Evolutionary conservation across 2,113 vertebrate species (phyloP), one percentile per base, ranked within the genome.

Genomic region (Otolemur garnettii): DNA sequence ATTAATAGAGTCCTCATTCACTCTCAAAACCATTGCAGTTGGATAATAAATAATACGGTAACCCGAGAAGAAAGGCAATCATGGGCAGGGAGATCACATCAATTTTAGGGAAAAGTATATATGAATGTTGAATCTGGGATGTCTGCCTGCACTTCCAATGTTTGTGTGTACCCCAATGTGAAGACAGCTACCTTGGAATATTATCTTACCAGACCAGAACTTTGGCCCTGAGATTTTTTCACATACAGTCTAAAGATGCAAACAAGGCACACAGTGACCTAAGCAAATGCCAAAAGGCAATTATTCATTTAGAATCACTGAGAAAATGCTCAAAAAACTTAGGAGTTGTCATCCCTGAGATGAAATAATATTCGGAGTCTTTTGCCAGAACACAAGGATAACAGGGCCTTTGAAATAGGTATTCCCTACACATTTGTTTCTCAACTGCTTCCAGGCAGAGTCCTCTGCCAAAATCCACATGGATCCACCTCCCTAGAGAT

Each of bases 281-380:
- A 93, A 95, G 60, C 35, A 90, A 90, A 94, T 24, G 10, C 6
- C 30, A 78, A 81, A 66, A 66, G 21, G 1, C 13, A 78, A 87
- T 84, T 78, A 77, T 75, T 79, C 77, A 85, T 57, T 88, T 78
- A 88, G 87, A 94, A 95, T 24, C 42, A 74, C 9, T 60, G 42
- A 14, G 38, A 81, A 26, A 33, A 6, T 19, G 68, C 38, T 81
- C 45, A 59, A 83, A 85, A 64, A 72, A 78, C 14, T 84, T 83
- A 50, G 15, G 14, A 79, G 33, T 30, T 86, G 11, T 87, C 12
- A 83, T 68, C 30, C 55, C 33, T 84, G n/a, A 38, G 33, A 69
- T 93, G 38, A 91, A 96, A 94, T 50, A 79, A 79, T 62, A 71
- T 17, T 19, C 24, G 53, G 75, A 93, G 35, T 59, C 26, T 84